Evolutionary conservation across 2,797 vertebrate species (phyloP).

Genomic region (Astyanax mexicanus): DNA sequence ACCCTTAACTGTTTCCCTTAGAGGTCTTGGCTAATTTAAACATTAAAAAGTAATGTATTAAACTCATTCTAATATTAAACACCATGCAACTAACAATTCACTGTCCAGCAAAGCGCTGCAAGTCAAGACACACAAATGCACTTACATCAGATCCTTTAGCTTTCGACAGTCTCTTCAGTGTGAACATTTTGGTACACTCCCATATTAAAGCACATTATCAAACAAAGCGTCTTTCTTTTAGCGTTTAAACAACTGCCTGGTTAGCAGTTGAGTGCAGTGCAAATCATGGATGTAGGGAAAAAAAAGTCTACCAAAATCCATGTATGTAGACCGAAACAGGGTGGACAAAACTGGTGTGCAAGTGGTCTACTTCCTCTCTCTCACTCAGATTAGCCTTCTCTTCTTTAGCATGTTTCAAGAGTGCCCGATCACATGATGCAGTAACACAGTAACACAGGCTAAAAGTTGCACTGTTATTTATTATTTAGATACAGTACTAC

Average conservation of each 20-base stretch:
- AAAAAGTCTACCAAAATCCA: constrained; percentile 1
- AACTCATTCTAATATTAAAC: background rate
- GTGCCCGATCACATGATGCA: constrained; percentile 32
- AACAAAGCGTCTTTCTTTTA: background rate
- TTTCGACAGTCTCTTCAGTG: constrained; percentile 23
- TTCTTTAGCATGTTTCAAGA: constrained; percentile 4
- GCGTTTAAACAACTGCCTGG: background rate
- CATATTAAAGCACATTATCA: constrained; percentile 1
- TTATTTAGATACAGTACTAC: background rate
- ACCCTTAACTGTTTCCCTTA: background rate
- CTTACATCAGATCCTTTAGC: constrained; percentile 28
- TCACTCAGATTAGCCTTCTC: background rate
- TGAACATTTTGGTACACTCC: constrained; percentile 9
- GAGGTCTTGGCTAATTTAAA: constrained; percentile 6
- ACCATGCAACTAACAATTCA: background rate
- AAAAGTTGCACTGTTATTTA: background rate
- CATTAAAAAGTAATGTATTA: constrained; percentile 6
- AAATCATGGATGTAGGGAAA: background rate
- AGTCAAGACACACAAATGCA: constrained; percentile 20
- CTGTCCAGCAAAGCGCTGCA: background rate
- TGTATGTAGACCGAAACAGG: background rate
- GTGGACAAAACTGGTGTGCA: background rate
- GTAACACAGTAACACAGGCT: background rate
- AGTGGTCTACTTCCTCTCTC: constrained; percentile 5
- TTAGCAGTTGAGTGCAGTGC: background rate